Base-by-base conservation (phyloP, 2,888 invertebrate genomes). In the Acanthosepion esculentum region DNA sequence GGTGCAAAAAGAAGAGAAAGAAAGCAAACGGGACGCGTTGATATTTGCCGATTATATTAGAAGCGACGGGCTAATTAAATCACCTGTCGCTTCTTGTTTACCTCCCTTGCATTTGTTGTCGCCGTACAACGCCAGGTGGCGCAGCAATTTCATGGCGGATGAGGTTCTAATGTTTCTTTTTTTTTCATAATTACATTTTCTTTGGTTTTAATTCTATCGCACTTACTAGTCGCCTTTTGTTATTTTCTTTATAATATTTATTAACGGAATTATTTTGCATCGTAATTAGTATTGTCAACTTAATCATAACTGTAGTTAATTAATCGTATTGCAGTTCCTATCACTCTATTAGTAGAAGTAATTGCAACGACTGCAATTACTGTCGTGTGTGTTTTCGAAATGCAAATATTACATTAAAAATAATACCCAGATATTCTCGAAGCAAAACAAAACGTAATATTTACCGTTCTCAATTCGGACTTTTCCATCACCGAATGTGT, bases 1-100 rank as follows among this genome's bases (percentile, higher is more conserved):
- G 0, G 10, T 12, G 23, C 23, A n/a, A 78, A n/a, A 2, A 1
- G 10, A 29, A 78, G 15, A 29, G n/a, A 78, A n/a, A n/a, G 12
- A n/a, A 78, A 23, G 15, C 78, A 33, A 78, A 78, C 33, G 3
- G 78, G n/a, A 78, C 78, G 15, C 15, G 78, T 78, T 78, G 78
- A 78, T 78, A n/a, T 78, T 78, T 78, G 78, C 78, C n/a, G 78
- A 78, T 78, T 78, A n/a, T 78, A 78, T 78, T 78, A 78, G 18
- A 78, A 78, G 78, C n/a, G 78, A 78, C 78, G n/a, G 78, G n/a
- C 18, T 78, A 78, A 78, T 78, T 78, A 78, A 78, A 78, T 33
- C 78, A 78, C 78, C 78, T 78, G 78, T 78, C 78, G n/a, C n/a
- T 78, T 78, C 78, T 78, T 78, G n/a, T 78, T 78, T 78, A 78